Evolutionary conservation across 2,888 invertebrate species (phyloP), one percentile per base, ranked within the genome.

Genomic region (Sabatieria punctata): DNA sequence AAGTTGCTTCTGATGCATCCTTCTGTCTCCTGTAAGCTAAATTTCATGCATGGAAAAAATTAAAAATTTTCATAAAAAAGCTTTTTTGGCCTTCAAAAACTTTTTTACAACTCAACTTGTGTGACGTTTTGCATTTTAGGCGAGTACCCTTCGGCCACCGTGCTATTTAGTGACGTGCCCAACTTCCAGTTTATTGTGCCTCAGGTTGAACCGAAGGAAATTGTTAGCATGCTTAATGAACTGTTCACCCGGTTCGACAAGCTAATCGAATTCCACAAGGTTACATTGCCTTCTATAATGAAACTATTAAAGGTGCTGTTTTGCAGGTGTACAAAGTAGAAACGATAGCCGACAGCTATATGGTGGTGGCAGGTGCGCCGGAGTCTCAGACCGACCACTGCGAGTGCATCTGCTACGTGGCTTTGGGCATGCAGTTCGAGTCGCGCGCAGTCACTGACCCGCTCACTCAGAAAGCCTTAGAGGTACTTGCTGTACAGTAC

Each of bases 141-240:
- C 41, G 51, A 54, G 41, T 54, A 58, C 51, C 56, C 57, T 13
- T 54, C 56, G 41, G 64, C 60, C 2, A 64, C 65, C 2, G 60
- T 65, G 21, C 57, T 66, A 54, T 67, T 67, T 54, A 60, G 62
- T 38, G 68, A 68, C 50, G 60, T 67, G 11, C 66, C 67, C 22
- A 60, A 56, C 19, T 68, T 67, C 51, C 65, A 64, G 40, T 55
- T 55, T 45, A 65, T 67, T 35, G 60, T 66, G 1, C 59, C 64
- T 2, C 50, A 56, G 4, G 60, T 61, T 47, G 54, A 58, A 18
- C 67, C 67, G 2, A 57, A 60, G 41, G 58, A 65, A 30, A 56
- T 69, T 18, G 65, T 68, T 1, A 52, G 55, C 43, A 56, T 68
- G 45, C 56, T 69, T 22, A 69, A 70, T 52, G 60, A 60, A 26